Percentiles rank a stretch among this genome's conserved stretches.
phyloP scores from a whole-genome alignment of 2,797 vertebrate species.

The Heterohyrax brucei region DNA sequence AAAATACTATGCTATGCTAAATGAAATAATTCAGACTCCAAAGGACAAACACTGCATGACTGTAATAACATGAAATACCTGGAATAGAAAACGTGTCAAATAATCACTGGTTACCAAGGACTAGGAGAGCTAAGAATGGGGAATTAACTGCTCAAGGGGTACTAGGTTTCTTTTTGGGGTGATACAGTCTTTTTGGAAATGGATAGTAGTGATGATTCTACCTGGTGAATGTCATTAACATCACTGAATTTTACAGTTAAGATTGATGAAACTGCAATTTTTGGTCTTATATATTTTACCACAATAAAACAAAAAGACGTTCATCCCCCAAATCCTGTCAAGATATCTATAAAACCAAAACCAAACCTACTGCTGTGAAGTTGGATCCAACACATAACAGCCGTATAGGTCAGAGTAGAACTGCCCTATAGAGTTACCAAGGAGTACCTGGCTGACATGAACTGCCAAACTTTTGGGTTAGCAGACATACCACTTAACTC shows the following conservation, averaged over 20 bases:
- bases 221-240: neutral
- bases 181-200: neutral
- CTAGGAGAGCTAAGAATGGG: neutral
- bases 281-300: neutral
- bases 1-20: neutral
- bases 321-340: neutral
- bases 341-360: neutral
- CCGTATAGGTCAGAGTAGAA: too few species aligned
- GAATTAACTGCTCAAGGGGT: too few species aligned
- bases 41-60: neutral
- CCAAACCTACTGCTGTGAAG: too few species aligned
- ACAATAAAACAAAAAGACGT: neutral
- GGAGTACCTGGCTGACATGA: too few species aligned
- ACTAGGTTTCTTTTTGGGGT: neutral
- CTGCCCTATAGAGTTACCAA: too few species aligned
- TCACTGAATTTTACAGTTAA: neutral
- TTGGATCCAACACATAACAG: too few species aligned
- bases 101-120: neutral
- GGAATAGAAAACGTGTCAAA: neutral
- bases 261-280: neutral
- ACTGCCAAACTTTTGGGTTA: too few species aligned
- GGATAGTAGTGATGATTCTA: neutral
- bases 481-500: too few species aligned
- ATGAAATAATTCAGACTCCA: neutral
- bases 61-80: neutral